Conservation (phyloP, 1,140 invertebrate species). For the Delia radicum region DNA sequence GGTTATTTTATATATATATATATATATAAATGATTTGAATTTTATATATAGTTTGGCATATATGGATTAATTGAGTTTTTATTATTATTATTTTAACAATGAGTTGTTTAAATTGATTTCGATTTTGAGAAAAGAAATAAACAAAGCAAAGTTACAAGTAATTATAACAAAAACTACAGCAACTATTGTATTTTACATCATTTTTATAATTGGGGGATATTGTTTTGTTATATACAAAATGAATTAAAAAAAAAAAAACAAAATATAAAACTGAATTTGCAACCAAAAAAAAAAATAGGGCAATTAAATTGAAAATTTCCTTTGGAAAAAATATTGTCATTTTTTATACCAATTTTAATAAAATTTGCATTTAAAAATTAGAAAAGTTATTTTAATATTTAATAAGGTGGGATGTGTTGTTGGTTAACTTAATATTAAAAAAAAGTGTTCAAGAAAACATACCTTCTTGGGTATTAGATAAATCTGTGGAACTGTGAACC, state of each 20-base stretch:
- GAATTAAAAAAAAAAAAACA: neutral
- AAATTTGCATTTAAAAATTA: neutral
- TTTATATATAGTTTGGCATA: slow-evolving; percentile 15
- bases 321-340: neutral
- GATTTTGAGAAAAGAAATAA: slow-evolving; percentile 51
- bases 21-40: slow-evolving; percentile 13
- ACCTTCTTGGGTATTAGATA: slow-evolving; percentile 55
- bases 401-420: neutral
- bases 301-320: neutral
- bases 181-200: slow-evolving; percentile 6
- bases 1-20: slow-evolving; percentile 28
- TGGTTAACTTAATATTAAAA: neutral
- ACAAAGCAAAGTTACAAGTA: slow-evolving; percentile 49
- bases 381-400: neutral
- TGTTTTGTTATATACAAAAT: neutral
- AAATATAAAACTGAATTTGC: neutral
- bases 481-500: slow-evolving; percentile 65
- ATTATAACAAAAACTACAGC: slow-evolving; percentile 27
- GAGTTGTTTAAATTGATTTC: slow-evolving; percentile 12
- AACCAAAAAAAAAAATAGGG: neutral
- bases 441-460: slow-evolving; percentile 27
- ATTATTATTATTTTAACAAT: neutral
- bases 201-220: neutral
- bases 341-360: neutral
- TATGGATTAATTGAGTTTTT: neutral